Evolutionary conservation across 2,888 invertebrate species (phyloP), one percentile per base, ranked within the genome.

Genomic region (Osmoderma eremita): DNA sequence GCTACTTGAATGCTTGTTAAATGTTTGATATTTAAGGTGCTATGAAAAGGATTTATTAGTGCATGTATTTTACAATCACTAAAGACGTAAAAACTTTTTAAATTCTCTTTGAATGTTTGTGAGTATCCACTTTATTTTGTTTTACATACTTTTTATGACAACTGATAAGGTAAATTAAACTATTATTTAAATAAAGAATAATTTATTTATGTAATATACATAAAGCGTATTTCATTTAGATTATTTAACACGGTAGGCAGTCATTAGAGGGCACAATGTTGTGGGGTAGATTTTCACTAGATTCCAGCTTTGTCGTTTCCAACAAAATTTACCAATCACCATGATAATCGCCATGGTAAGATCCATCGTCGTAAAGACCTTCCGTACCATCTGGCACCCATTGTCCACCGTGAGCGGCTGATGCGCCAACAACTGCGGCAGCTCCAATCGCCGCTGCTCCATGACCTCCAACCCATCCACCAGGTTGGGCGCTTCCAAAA

Each of bases 301-400:
- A 58, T 42, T 24, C 58, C 58, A 17, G 30, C 22, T 24, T 8
- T 36, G 18, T 53, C 22, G 42, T 41, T 22, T 39, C 22, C 13
- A 30, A 13, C 1, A 18, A 2, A 12, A 8, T 45, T 61, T 61
- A 61, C 58, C 58, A 61, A 30, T 30, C 30, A 15, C 17, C 58
- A 15, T 61, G 58, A 12, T 12, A 38, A 61, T 61, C 58, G 10
- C 58, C 58, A 62, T 74, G 76, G 71, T 78, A 78, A 30, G 77
- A 75, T 12, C 78, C 79, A 68, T 78, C 76, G 68, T 79, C 75
- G 69, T 77, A 77, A 18, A 76, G 71, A 48, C 72, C 68, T 64
- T 77, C 78, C 18, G 72, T 75, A 67, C 73, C 71, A 41, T 67
- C 75, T 5, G 72, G 76, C 39, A 74, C 69, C 66, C 71, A 76